phyloP scores from a whole-genome alignment of 2,797 vertebrate species.

The Fundulus diaphanus region DNA sequence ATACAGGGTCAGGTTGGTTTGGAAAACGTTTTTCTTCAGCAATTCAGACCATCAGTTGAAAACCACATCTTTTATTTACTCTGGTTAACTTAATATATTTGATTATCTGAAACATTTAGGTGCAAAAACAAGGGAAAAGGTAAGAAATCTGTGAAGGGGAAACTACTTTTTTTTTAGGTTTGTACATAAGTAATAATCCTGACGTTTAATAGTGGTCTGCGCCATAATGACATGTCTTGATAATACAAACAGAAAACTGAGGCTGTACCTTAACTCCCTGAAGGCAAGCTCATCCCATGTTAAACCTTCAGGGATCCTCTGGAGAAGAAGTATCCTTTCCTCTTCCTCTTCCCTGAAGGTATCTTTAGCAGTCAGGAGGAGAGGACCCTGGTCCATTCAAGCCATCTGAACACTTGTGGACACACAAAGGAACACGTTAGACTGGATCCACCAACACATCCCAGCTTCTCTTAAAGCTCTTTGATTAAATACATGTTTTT shows the following conservation, averaged over 20 bases:
- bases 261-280: constrained; percentile 52
- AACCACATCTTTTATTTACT: neutral
- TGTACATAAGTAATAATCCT: too few species aligned
- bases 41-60: too few species aligned
- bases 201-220: neutral
- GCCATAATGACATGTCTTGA: neutral
- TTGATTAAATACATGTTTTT: constrained; percentile 42
- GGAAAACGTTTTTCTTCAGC: too few species aligned
- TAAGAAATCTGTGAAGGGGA: neutral
- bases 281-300: constrained; percentile 69
- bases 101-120: neutral
- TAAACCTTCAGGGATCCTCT: constrained; percentile 43
- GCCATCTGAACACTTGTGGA: constrained; percentile 15
- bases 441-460: neutral
- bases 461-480: constrained; percentile 14
- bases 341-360: constrained; percentile 2
- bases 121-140: neutral
- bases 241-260: neutral
- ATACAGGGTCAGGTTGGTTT: too few species aligned
- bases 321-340: constrained; percentile 14
- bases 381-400: constrained; percentile 24
- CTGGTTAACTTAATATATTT: neutral
- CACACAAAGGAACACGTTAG: neutral
- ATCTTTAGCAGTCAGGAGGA: constrained; percentile 17
- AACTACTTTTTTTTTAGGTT: neutral